These are phyloP conservation scores for Rhinophrynus dorsalis DNA, from an alignment of 2,797 vertebrate species.

Conservation along the genomic window DNA sequence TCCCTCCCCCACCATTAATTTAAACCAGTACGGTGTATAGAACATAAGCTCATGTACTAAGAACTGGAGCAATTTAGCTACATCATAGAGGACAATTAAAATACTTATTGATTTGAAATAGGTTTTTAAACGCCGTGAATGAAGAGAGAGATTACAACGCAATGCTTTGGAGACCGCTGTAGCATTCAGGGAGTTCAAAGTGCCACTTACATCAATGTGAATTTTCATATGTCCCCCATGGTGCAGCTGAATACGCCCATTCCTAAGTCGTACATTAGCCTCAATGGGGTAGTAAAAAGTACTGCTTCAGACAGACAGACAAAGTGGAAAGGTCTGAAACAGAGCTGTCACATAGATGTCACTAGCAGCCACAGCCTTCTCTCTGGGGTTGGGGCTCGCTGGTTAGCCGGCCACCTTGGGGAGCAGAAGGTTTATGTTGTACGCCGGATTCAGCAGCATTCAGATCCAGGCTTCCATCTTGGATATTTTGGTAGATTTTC, in stretches of 20 bases:
- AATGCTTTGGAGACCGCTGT: too few species aligned
- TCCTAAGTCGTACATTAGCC: too few species aligned
- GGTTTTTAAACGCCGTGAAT: too few species aligned
- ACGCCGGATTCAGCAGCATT: conserved; percentile 95
- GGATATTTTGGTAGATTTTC: conserved; percentile 98
- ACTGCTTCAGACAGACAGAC: conserved; percentile 66
- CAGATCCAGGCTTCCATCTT: conserved; percentile 95
- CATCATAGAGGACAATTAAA: too few species aligned
- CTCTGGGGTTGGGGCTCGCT: conserved; percentile 98
- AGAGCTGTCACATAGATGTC: conserved; percentile 65
- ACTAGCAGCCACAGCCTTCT: conserved; percentile 99
- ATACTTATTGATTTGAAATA: too few species aligned
- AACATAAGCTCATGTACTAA: too few species aligned
- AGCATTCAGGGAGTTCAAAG: too few species aligned
- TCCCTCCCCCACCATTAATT: conserved; percentile 64
- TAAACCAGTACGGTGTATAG: conserved; percentile 78
- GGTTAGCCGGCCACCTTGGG: conserved; percentile 93
- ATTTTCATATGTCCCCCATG: too few species aligned
- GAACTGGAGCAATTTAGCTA: too few species aligned
- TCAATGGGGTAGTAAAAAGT: conserved; percentile 70
- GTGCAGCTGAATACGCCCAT: too few species aligned
- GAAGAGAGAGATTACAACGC: too few species aligned
- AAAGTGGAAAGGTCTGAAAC: conserved; percentile 68
- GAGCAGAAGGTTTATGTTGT: conserved; percentile 97
- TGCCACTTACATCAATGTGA: too few species aligned